Base-by-base conservation (phyloP, 2,888 invertebrate species). In the Apodemia duryi region DNA sequence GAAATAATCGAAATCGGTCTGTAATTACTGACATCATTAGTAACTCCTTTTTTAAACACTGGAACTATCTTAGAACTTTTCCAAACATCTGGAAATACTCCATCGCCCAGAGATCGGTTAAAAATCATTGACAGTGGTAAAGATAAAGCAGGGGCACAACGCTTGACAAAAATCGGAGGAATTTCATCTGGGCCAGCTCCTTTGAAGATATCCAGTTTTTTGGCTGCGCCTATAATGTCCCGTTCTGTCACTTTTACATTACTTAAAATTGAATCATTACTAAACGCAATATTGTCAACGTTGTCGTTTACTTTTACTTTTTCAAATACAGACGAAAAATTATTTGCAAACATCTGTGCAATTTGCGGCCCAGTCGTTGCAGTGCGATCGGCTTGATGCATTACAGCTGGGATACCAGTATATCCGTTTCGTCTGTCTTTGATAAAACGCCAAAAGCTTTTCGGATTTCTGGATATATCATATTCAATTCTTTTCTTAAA, bases 11-110 rank as follows among this genome's bases (percentile, higher is more conserved):
- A 28, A 29, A 62, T 62, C 6, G 62, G 62, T 28, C 49, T 46
- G 35, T 63, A 63, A 32, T 63, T 63, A 13, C 28, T 63, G 0
- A 63, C 43, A 13, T 51, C 51, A 63, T 32, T 43, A 2, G n/a
- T 32, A 5, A n/a, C 32, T 21, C 21, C 21, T 21, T 21, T 21
- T 21, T 21, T 21, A 21, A 21, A 21, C 21, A 21, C 21, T 21
- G 63, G 51, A 43, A 63, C 35, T 32, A 63, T 63, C 49, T 43
- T 51, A 49, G 63, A 32, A 11, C 3, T 13, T 51, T 63, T 63
- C 51, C 63, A 63, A 32, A 21, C 10, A 2, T 63, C 51, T 2
- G 63, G 51, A 35, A 51, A 51, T 1, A 32, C 7, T 41, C 61
- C 61, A 21, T 41, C 41, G 9, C 2, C 10, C 13, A 63, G 21